Base-by-base conservation (phyloP, 2,888 invertebrate genomes). In the Cosmia pyralina region DNA sequence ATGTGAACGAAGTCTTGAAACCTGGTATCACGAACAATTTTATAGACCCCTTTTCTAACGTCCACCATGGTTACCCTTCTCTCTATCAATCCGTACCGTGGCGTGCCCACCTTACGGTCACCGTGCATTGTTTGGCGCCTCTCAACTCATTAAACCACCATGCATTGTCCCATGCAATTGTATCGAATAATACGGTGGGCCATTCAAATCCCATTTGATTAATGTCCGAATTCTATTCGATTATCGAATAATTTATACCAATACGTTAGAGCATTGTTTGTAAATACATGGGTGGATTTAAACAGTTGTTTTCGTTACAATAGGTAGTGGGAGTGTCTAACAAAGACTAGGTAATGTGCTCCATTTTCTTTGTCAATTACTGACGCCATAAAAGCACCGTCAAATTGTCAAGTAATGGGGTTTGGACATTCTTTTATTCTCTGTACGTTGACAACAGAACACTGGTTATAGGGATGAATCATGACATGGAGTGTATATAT, bases 191-290 rank as follows among this genome's bases (percentile, higher is more conserved):
- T 74, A 84, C 85, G 77, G 81, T 88, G 85, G 87, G 79, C 87
- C 79, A 79, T 82, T 85, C 82, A 80, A 84, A 85, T 82, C 78
- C 70, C 73, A 86, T 87, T 88, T 85, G 80, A 85, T 85, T 90
- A 80, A 84, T 85, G 88, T 85, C 88, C 88, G 75, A 89, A 88
- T 87, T 84, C 81, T 85, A 88, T 87, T 85, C 88, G 89, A 87
- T 89, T 88, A 84, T 82, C 81, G 77, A 86, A 87, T 88, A 87
- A 90, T 90, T 90, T 88, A 90, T 85, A 83, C 86, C 82, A 81
- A 80, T 79, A 76, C 69, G 65, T 77, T 62, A 70, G 75, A 67
- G 76, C 67, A 81, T 84, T 86, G 87, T 86, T 86, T 83, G 84
- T 82, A 64, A 77, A 81, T 81, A 76, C 68, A 73, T 79, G 69